Percentiles rank a stretch among this genome's conserved stretches.
Evolutionary conservation across 2,888 invertebrate genomes (phyloP).

Genomic region (Mycalesis mineus): DNA sequence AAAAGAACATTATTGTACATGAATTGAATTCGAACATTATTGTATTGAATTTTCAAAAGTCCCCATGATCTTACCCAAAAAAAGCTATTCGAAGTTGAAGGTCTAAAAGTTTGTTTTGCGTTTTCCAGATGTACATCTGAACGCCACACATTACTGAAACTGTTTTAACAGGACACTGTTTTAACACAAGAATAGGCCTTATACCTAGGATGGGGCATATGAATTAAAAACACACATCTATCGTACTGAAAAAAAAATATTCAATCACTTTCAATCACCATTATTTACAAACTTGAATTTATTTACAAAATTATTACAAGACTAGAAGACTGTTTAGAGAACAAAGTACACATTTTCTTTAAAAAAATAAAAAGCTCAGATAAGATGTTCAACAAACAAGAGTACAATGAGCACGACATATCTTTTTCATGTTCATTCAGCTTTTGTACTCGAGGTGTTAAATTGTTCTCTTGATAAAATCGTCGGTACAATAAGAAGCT

Average conservation of each 20-base stretch:
- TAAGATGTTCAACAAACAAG: constrained; percentile 27
- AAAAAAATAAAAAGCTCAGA: constrained; percentile 24
- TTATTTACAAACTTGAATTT: neutral
- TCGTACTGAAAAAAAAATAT: neutral
- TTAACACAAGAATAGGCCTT: too few relatives aligned
- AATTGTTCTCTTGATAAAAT: constrained; percentile 35
- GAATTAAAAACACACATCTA: too few relatives aligned
- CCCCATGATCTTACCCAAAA: too few relatives aligned
- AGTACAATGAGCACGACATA: constrained; percentile 30
- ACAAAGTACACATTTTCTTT: neutral
- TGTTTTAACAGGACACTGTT: too few relatives aligned
- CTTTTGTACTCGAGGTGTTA: constrained; percentile 43
- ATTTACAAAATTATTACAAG: neutral
- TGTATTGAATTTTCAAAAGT: too few relatives aligned
- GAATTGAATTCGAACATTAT: too few relatives aligned
- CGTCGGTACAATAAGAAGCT: constrained; percentile 26
- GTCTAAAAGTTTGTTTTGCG: too few relatives aligned
- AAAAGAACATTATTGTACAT: too few relatives aligned
- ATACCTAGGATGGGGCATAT: too few relatives aligned
- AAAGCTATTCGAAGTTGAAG: too few relatives aligned
- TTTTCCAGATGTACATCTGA: too few relatives aligned
- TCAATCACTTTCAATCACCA: neutral
- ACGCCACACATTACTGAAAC: too few relatives aligned
- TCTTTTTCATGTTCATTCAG: constrained; percentile 42
- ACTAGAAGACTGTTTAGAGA: neutral